A percentile compares a stretch with the other conserved stretches of the same genome.
Evolutionary conservation across 2,888 invertebrate genomes (phyloP).

Genomic region (Agriotes lineatus): DNA sequence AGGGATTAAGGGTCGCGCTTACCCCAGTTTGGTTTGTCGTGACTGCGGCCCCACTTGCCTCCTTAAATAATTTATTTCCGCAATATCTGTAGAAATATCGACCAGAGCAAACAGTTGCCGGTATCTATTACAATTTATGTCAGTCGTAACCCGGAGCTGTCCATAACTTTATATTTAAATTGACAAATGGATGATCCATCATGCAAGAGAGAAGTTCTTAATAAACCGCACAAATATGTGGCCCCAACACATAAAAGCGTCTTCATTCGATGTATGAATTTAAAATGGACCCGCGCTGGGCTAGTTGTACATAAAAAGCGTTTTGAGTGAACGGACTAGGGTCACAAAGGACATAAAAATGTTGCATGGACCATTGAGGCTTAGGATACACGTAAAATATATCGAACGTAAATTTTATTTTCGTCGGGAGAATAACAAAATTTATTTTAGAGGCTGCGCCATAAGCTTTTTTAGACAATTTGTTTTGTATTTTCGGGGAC

Average conservation of each 20-base stretch:
- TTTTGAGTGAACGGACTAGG: slow-evolving; percentile 32
- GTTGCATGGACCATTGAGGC: slow-evolving; percentile 40
- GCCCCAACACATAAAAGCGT: slow-evolving; percentile 23
- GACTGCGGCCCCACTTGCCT: neutral
- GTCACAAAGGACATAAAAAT: slow-evolving; percentile 44
- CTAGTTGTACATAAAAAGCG: slow-evolving; percentile 36
- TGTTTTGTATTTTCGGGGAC: slow-evolving; percentile 33
- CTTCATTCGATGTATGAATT: slow-evolving; percentile 30
- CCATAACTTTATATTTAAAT: slow-evolving; percentile 36
- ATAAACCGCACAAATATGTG: slow-evolving; percentile 22
- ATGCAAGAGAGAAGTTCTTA: slow-evolving; percentile 27
- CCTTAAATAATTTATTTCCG: slow-evolving; percentile 26
- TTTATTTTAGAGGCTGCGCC: slow-evolving; percentile 41
- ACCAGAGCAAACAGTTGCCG: slow-evolving; percentile 18
- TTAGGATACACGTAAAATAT: slow-evolving; percentile 43
- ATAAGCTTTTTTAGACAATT: slow-evolving; percentile 39
- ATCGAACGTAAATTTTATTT: slow-evolving; percentile 46
- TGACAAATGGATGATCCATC: slow-evolving; percentile 36
- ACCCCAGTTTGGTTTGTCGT: neutral
- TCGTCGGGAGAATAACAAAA: slow-evolving; percentile 44
- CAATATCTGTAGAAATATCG: slow-evolving; percentile 26
- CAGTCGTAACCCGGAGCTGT: slow-evolving; percentile 20
- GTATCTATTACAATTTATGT: slow-evolving; percentile 36
- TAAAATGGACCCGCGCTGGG: slow-evolving; percentile 17
- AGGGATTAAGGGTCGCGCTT: no score